Conservation (phyloP, 2,113 vertebrate genomes). For the Oryzias melastigma region DNA sequence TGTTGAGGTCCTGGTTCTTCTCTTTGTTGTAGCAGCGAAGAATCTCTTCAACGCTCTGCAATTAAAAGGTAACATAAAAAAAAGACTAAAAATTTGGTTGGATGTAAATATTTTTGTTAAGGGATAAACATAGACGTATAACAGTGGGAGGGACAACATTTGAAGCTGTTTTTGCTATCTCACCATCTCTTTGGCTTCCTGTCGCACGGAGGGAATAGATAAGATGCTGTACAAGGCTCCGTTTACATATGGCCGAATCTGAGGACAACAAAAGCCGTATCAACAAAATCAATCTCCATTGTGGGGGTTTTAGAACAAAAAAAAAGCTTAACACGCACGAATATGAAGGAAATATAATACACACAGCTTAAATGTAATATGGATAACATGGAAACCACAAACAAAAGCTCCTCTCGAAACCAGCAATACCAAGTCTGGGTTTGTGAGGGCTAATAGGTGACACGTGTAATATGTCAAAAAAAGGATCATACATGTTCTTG, state of each 20-base stretch:
- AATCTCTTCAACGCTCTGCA: slow-evolving; percentile 94
- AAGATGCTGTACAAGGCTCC: slow-evolving; percentile 94
- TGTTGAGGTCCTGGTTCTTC: slow-evolving; percentile 85
- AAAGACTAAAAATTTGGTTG: background rate
- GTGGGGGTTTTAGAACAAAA: slow-evolving; percentile 5
- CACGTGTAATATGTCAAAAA: background rate
- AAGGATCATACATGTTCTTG: background rate
- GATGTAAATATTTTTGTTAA: background rate
- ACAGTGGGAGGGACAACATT: slow-evolving; percentile 26
- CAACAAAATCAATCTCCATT: background rate
- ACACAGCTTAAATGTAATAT: too few relatives aligned
- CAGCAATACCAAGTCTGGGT: too few relatives aligned
- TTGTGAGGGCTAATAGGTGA: background rate
- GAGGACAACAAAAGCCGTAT: slow-evolving; percentile 24
- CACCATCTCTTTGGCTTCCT: slow-evolving; percentile 95
- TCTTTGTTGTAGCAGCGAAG: slow-evolving; percentile 90
- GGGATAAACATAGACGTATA: slow-evolving; percentile 25
- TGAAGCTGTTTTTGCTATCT: slow-evolving; percentile 57
- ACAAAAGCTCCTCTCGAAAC: too few relatives aligned
- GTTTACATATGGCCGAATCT: slow-evolving; percentile 94
- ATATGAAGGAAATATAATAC: background rate
- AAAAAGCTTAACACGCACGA: background rate
- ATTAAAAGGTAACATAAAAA: background rate
- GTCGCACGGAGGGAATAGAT: slow-evolving; percentile 83
- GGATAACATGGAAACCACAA: too few relatives aligned